Evolutionary conservation across 2,797 vertebrate species (phyloP), one percentile per base, ranked within the genome.

Genomic region (Acanthopagrus latus): DNA sequence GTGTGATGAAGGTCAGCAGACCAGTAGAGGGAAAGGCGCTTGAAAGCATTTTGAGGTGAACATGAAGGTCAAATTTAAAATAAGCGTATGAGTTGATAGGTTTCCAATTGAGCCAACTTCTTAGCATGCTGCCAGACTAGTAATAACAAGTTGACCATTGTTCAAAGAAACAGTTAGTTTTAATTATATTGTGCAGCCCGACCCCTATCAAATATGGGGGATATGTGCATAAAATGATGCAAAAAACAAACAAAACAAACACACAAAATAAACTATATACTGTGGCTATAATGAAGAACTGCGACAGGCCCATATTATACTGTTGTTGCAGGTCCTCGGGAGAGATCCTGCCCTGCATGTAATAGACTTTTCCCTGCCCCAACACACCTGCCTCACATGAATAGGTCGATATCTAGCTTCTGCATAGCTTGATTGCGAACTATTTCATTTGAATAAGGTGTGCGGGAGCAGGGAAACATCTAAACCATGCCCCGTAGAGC

Each of bases 1-100:
- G 41, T 10, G 25, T 48, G 55, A 74, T 68, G 64, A 78, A 59
- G 65, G 76, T 69, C 75, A 66, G 52, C 38, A 8, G 55, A 51
- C 14, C 47, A 38, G 46, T 29, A 66, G 55, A 27, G 44, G 41
- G 44, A 71, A 16, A 70, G 7, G 47, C 16, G 18, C 44, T 68
- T 64, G 10, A 65, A 66, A 65, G 62, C 47, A 56, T 48, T 65
- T 81, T 68, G 4, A 48, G 41, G 48, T 44, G 13, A 74, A 57
- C 10, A 6, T 66, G 21, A 80, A 62, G 44, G 18, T 69, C 13
- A 44, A 66, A 27, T 58, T 52, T 0, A 73, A 51, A 51, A 55
- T 52, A 33, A 68, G 16, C 48, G 38, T 10, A 21, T 7, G 2
- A 5, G 4, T 29, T 21, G 25, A 54, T 21, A 70, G 50, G 11